Evolutionary conservation across 1,140 invertebrate species (phyloP), one percentile per base, ranked within the genome.

Genomic region (Euura lappo): DNA sequence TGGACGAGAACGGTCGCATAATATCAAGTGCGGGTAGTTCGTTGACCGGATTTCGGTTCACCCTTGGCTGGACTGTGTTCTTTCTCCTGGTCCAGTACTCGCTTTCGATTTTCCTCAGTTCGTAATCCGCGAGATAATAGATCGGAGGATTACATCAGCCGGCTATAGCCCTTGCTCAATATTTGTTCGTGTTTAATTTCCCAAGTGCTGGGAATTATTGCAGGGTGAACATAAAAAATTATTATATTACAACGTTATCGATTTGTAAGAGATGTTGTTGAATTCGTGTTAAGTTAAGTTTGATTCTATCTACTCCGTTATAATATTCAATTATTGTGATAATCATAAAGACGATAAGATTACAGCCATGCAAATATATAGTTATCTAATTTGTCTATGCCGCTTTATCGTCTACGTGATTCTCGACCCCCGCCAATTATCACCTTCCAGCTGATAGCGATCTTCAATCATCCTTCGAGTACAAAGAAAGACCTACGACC

Each of bases 1-100:
- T 60, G 2, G 66, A 68, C 44, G 66, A 44, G 8, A 68, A 68
- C 28, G 66, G 66, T 11, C 66, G 66, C 44, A 42, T 68, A 11
- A 68, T 68, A 8, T 8, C 3, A 3, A 68, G 42, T 11, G 13
- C 66, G 4, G 66, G 8, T 8, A 42, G 44, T 28, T 68, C 66
- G 11, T 13, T 28, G 3, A 13, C 28, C 8, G 66, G 28, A 3
- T 60, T n/a, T n/a, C 10, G 51, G 8, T 60, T 60, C 6, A 11
- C 13, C 51, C 8, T 8, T 4, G 51, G 10, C 3, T 3, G 8
- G 13, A 11, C 13, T 2, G 6, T n/a, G 51, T 60, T 60, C 13
- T 3, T 60, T 60, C 51, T 60, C 6, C 51, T 60, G 10, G 8
- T 60, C 8, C 51, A 60, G 51, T 11, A 11, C 51, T 2, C 51